Evolutionary conservation across 2,113 vertebrate species (phyloP).

Genomic region (Dipodomys ordii): DNA sequence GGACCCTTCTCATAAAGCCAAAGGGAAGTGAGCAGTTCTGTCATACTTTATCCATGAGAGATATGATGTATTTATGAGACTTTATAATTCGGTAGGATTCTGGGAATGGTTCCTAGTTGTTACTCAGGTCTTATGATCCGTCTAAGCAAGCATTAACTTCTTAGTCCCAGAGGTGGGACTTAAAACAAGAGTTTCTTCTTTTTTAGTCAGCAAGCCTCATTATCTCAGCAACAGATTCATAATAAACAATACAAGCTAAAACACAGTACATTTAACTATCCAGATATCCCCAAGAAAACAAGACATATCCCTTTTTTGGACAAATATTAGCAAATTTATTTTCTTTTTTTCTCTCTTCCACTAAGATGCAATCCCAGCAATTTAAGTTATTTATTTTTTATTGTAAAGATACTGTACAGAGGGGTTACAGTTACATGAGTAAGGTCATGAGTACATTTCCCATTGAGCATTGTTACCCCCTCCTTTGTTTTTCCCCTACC

Average conservation of each 20-base stretch:
- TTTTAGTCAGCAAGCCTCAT: neutral
- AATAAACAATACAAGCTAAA: neutral
- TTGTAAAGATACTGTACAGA: no score
- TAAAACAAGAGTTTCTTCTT: neutral
- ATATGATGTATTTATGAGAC: neutral
- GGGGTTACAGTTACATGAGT: no score
- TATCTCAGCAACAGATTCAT: neutral
- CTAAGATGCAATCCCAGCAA: no score
- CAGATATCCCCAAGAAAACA: neutral
- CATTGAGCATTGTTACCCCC: no score
- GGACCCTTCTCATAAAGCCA: conserved; percentile 9
- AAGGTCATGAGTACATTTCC: no score
- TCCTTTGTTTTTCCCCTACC: no score
- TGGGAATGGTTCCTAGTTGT: neutral
- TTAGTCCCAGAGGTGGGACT: neutral
- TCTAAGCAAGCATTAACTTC: conserved; percentile 48
- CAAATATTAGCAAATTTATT: no score
- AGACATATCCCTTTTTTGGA: no score
- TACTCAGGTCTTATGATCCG: neutral
- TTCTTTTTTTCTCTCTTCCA: no score
- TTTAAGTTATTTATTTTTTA: no score
- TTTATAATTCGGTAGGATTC: neutral
- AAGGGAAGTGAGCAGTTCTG: neutral
- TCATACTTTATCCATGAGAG: conserved; percentile 8
- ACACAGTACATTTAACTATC: neutral